These are phyloP conservation scores for Sarcophilus harrisii DNA, from an alignment of 2,797 vertebrate species.

Conservation along the genomic window DNA sequence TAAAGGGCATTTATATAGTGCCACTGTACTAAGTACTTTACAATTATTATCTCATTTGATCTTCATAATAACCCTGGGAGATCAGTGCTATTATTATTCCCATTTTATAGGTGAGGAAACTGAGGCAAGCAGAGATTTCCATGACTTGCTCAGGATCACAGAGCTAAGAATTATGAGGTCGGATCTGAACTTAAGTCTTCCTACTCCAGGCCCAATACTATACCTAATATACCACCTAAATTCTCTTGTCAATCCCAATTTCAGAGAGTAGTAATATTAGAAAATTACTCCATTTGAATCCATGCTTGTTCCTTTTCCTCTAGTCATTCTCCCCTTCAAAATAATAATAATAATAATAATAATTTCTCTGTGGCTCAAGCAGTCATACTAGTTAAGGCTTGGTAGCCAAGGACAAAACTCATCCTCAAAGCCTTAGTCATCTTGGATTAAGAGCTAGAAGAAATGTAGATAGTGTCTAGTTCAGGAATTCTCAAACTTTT, in stretches of 20 bases:
- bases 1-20: not conserved
- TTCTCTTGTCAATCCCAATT: not conserved
- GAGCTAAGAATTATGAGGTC: not conserved
- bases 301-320: not conserved
- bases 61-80: not conserved
- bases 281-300: not conserved
- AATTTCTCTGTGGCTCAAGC: fast-evolving
- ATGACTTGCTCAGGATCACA: not conserved
- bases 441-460: not conserved
- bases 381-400: not conserved
- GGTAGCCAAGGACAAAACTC: not conserved
- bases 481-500: not conserved
- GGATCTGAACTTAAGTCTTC: not conserved
- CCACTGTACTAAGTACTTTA: not conserved
- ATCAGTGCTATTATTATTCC: not conserved
- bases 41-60: not conserved
- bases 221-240: not conserved
- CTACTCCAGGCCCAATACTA: not conserved
- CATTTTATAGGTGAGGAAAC: not conserved
- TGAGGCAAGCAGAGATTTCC: not conserved
- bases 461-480: not conserved
- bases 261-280: not conserved
- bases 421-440: not conserved
- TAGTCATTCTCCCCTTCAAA: not conserved
- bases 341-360: not conserved